A percentile compares a stretch with the other conserved stretches of the same genome.
phyloP scores from a whole-genome alignment of 2,797 vertebrate genomes.

The Antennarius maculatus region DNA sequence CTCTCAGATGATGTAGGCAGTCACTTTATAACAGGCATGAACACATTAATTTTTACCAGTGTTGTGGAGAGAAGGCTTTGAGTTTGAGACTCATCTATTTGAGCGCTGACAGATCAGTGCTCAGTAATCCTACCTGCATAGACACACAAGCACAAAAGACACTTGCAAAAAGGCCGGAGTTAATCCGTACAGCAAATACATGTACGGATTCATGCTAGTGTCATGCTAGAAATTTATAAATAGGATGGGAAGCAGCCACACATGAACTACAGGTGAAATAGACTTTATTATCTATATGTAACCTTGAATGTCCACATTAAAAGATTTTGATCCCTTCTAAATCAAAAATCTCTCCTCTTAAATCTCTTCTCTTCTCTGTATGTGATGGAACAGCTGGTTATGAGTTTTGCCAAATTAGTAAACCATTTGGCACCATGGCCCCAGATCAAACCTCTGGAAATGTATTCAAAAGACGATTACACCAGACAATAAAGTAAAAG shows the following conservation, averaged over 20 bases:
- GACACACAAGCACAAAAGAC: constrained; percentile 19
- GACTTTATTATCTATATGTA: neutral
- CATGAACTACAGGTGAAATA: neutral
- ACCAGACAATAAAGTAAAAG: constrained; percentile 20
- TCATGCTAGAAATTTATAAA: constrained; percentile 30
- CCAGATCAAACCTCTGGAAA: constrained; percentile 39
- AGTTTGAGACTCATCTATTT: constrained; percentile 61
- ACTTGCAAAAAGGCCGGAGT: constrained; percentile 27
- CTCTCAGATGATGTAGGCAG: neutral
- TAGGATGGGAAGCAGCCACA: constrained; percentile 11
- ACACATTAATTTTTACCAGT: neutral
- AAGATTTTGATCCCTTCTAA: neutral
- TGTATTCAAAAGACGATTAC: constrained; percentile 42
- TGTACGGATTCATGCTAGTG: constrained; percentile 5
- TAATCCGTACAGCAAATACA: constrained; percentile 50
- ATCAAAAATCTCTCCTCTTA: constrained; percentile 2
- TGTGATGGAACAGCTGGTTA: constrained; percentile 56
- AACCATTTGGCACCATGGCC: too few species aligned
- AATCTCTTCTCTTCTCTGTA: constrained; percentile 19
- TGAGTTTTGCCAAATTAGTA: constrained; percentile 53
- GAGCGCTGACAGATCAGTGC: constrained; percentile 63
- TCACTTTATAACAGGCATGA: constrained; percentile 1
- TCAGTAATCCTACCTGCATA: constrained; percentile 68
- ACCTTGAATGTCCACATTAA: neutral
- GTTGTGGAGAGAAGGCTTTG: constrained; percentile 12